phyloP scores from a whole-genome alignment of 2,888 invertebrate species.

The Aelia acuminata region DNA sequence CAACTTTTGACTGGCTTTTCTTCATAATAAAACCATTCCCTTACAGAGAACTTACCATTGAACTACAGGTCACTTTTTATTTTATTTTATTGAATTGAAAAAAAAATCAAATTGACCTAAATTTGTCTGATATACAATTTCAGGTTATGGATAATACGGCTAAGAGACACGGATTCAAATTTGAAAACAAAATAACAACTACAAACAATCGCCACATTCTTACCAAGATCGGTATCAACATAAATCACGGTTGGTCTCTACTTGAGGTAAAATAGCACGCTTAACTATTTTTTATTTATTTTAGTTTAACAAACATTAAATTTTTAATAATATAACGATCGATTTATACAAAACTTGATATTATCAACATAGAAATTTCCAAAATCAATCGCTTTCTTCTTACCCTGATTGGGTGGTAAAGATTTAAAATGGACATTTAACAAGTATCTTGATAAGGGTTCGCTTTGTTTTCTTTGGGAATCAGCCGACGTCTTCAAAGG shows the following conservation, averaged over 20 bases:
- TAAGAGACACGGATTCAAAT: conserved; percentile 4
- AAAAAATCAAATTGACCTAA: not conserved
- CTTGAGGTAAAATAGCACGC: not conserved
- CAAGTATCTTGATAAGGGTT: no score
- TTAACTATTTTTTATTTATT: not conserved
- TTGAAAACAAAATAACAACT: not conserved
- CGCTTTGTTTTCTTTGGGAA: no score
- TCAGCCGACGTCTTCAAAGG: no score
- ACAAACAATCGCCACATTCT: not conserved
- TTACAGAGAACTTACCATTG: not conserved
- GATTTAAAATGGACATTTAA: no score
- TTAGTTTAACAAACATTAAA: no score
- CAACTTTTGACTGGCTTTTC: not conserved
- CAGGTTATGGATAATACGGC: not conserved
- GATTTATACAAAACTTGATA: no score
- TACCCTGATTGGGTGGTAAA: no score
- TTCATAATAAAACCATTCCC: conserved; percentile 11
- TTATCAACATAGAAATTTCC: no score
- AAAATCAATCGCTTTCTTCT: no score
- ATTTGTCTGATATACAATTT: not conserved
- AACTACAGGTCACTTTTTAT: not conserved
- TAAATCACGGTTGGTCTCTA: not conserved
- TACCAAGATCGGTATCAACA: not conserved
- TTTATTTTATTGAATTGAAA: not conserved
- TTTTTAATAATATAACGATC: no score